Evolutionary conservation across 1,140 invertebrate species (phyloP).

Genomic region (Zaprionus capensis): DNA sequence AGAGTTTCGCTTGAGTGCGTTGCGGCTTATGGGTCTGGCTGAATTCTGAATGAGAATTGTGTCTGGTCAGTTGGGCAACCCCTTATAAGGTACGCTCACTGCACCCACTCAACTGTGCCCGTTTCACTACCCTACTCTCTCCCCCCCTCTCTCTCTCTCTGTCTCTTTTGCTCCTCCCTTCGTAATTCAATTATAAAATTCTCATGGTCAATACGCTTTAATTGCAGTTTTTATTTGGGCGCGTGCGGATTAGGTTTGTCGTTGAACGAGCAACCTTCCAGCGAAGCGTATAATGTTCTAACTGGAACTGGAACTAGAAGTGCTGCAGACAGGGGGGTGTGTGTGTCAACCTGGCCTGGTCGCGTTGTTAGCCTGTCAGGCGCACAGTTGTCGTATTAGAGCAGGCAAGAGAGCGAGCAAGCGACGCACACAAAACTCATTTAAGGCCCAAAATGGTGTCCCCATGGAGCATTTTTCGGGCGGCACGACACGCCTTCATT

Average conservation of each 20-base stretch:
- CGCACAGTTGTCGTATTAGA: slow-evolving; percentile 36
- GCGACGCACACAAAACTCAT: slow-evolving; percentile 61
- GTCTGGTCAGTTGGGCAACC: slow-evolving; percentile 36
- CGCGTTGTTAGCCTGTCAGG: slow-evolving; percentile 36
- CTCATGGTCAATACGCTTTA: slow-evolving; percentile 81
- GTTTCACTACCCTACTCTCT: background rate
- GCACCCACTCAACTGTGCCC: slow-evolving; percentile 5
- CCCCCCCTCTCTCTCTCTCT: background rate
- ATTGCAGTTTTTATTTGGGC: slow-evolving; percentile 76
- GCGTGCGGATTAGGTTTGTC: slow-evolving; percentile 26
- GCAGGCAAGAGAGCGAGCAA: slow-evolving; percentile 12
- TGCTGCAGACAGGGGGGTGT: background rate
- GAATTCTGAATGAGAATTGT: slow-evolving; percentile 33
- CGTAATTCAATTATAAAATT: slow-evolving; percentile 81
- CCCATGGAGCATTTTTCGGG: slow-evolving; percentile 33
- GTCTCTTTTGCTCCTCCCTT: background rate
- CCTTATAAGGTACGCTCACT: slow-evolving; percentile 30
- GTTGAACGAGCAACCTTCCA: slow-evolving; percentile 27
- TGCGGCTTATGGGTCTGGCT: slow-evolving; percentile 4
- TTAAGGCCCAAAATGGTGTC: slow-evolving; percentile 60
- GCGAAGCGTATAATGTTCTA: slow-evolving; percentile 17
- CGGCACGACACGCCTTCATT: slow-evolving; percentile 15
- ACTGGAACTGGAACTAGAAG: slow-evolving; percentile 20
- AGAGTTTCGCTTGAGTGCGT: slow-evolving; percentile 38
- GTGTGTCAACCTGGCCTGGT: background rate